A percentile compares a stretch with the other conserved stretches of the same genome.
phyloP scores from a whole-genome alignment of 2,888 invertebrate genomes.

The Oscheius onirici region DNA sequence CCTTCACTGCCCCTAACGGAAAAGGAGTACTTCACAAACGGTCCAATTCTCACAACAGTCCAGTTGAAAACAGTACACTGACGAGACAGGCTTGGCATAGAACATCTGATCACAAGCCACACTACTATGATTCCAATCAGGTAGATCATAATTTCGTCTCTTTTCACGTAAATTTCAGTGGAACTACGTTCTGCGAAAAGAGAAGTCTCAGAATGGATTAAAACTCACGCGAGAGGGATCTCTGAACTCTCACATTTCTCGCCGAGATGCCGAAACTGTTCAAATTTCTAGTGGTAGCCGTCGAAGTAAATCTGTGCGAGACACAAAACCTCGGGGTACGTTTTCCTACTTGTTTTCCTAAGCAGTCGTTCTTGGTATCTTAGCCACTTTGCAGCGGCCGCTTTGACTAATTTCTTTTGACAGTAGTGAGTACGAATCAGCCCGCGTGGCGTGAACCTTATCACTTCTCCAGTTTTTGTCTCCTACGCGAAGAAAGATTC shows the following conservation, averaged over 20 bases:
- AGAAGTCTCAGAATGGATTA: background rate
- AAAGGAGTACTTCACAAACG: constrained; percentile 1
- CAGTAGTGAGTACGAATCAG: background rate
- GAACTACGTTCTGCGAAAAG: background rate
- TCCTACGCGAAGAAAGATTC: background rate
- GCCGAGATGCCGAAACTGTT: background rate
- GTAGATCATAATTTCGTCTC: constrained; percentile 1
- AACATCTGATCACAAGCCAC: background rate
- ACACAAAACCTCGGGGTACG: constrained; percentile 8
- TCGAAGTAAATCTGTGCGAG: constrained; percentile 21
- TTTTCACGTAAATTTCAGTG: background rate
- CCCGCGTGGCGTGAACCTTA: background rate
- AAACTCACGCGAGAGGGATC: background rate
- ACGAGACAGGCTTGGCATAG: background rate
- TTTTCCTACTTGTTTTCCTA: background rate
- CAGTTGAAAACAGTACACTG: background rate
- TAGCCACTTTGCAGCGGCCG: background rate
- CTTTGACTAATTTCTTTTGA: background rate
- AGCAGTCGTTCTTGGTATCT: background rate
- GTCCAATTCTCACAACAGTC: background rate
- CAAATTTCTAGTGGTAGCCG: background rate
- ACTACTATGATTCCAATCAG: constrained; percentile 23
- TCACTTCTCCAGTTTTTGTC: constrained; percentile 1
- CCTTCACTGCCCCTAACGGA: background rate
- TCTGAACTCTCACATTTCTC: constrained; percentile 1